A percentile compares a stretch with the other conserved stretches of the same genome.
These are phyloP conservation scores for Neodontobutis hainanensis DNA, from an alignment of 2,113 vertebrate genomes.

Conservation along the genomic window DNA sequence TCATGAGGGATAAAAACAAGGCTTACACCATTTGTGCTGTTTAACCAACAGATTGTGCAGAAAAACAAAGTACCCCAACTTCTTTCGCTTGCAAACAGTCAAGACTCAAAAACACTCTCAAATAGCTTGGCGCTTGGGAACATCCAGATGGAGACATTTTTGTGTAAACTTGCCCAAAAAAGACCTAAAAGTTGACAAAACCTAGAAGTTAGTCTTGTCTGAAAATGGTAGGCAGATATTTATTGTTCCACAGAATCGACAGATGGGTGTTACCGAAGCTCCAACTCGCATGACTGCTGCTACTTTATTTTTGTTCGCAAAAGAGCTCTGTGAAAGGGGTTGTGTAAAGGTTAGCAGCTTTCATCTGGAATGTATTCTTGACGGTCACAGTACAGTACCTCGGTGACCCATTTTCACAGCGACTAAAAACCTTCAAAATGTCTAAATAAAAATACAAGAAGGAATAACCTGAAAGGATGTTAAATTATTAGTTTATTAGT, in stretches of 20 bases:
- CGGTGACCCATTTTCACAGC: too few species aligned
- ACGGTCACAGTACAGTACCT: background rate
- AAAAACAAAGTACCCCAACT: slow-evolving; percentile 4
- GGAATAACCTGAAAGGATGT: too few species aligned
- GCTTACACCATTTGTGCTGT: background rate
- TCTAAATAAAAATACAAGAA: too few species aligned
- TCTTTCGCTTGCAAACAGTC: background rate
- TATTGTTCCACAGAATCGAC: background rate
- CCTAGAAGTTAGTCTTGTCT: background rate
- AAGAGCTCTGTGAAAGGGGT: too few species aligned
- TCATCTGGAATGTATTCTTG: background rate
- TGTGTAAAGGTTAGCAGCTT: too few species aligned
- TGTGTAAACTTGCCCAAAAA: background rate
- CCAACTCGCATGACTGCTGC: background rate
- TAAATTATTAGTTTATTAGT: too few species aligned
- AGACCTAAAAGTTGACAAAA: background rate
- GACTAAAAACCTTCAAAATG: too few species aligned
- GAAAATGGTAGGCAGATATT: background rate
- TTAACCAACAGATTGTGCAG: slow-evolving; percentile 2
- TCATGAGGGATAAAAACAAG: background rate
- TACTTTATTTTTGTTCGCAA: background rate
- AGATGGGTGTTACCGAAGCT: background rate
- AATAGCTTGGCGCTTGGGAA: background rate
- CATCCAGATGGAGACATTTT: slow-evolving; percentile 4
- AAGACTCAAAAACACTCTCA: background rate